Base-by-base conservation (phyloP, 2,113 vertebrate genomes). In the Delphinapterus leucas region DNA sequence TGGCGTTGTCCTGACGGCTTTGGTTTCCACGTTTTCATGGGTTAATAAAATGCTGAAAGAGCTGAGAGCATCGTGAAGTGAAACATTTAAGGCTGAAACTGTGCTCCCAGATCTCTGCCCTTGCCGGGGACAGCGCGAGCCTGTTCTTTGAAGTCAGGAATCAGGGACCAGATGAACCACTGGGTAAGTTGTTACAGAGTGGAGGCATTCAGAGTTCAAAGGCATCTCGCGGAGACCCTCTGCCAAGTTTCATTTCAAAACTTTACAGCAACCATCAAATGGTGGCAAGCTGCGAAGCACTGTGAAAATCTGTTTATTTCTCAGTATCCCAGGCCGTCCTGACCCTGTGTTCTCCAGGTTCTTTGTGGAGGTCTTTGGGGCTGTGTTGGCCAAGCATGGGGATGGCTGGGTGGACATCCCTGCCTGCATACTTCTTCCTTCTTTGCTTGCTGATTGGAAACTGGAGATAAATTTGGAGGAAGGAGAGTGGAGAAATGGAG, bases 301-400 rank as follows among this genome's bases (percentile, higher is more conserved):
- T 70, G 81, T 81, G 94, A 74, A 44, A 55, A 71, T 63, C 96
- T 94, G 81, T 87, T 4, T 81, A 81, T 96, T 96, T 97, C 94
- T 93, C 38, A 63, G 15, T 80, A 84, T 93, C 74, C 97, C 95
- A 74, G 95, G 81, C 31, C 12, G 6, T 67, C 71, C 73, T 87
- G 98, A 86, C 93, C 96, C 47, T 65, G 81, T 90, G 70, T 93
- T 88, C 96, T 96, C 85, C 8, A 11, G 4, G 97, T 96, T 97
- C 96, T 97, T 97, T 97, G 95, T 93, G 92, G 88, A 97, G 97
- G 97, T 90, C 70, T 58, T 83, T 87, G 41, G 91, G 70, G 87
- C 95, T 31, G 0, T 4, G 55, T 77, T 81, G 79, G 92, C 96
- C 83, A 87, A 82, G 80, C 97, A 31, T 90, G 96, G 93, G 97